Evolutionary conservation across 2,888 invertebrate species (phyloP).

Genomic region (Epinotia nisella): DNA sequence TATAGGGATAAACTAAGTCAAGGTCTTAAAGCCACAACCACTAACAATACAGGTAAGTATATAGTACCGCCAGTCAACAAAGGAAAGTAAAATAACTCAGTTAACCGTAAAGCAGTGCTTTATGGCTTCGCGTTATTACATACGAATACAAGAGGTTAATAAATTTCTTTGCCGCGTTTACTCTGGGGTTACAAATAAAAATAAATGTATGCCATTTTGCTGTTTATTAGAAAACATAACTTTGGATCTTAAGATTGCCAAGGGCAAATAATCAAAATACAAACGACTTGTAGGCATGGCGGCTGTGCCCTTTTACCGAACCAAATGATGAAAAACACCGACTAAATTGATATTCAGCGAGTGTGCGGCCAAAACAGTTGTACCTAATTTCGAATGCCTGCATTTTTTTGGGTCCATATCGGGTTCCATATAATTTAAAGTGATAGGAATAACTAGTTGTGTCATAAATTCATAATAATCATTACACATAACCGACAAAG

Average conservation of each 20-base stretch:
- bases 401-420: too few relatives aligned
- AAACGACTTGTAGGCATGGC: not conserved
- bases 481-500: too few relatives aligned
- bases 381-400: too few relatives aligned
- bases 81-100: conserved; percentile 4
- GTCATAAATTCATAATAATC: too few relatives aligned
- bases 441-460: too few relatives aligned
- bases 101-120: conserved; percentile 9
- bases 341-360: too few relatives aligned
- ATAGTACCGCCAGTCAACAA: not conserved
- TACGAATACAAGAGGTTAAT: conserved; percentile 1
- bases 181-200: not conserved
- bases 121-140: conserved; percentile 4
- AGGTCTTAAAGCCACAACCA: too few relatives aligned
- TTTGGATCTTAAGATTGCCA: not conserved
- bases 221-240: not conserved
- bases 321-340: too few relatives aligned
- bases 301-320: too few relatives aligned
- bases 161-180: not conserved
- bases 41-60: not conserved
- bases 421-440: too few relatives aligned
- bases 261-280: not conserved
- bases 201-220: not conserved
- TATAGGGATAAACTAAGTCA: too few relatives aligned
- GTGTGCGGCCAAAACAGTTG: too few relatives aligned